phyloP scores from a whole-genome alignment of 2,113 vertebrate genomes.

The Equus quagga region DNA sequence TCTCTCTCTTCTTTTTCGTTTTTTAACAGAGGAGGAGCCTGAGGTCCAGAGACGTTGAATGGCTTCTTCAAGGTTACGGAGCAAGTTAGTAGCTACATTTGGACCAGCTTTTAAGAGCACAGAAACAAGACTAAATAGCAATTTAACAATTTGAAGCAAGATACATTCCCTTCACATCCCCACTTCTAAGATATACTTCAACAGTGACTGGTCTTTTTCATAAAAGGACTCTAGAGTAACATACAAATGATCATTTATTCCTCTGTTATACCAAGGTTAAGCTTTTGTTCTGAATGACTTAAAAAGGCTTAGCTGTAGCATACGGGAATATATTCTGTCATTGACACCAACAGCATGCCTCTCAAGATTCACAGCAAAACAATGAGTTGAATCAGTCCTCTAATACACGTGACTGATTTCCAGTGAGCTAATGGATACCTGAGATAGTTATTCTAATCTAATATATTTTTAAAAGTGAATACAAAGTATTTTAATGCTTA shows the following conservation, averaged over 20 bases:
- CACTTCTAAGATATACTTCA: not conserved
- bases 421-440: slow-evolving; percentile 59
- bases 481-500: slow-evolving; percentile 42
- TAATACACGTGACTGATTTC: slow-evolving; percentile 40
- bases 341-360: not conserved
- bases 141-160: not conserved
- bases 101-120: not conserved
- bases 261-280: not conserved
- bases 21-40: not conserved
- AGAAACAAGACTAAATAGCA: not conserved
- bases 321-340: not conserved
- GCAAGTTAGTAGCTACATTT: not conserved
- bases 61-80: not conserved
- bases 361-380: not conserved
- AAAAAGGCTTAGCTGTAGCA: not conserved
- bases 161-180: not conserved
- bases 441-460: slow-evolving; percentile 53
- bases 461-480: slow-evolving; percentile 32
- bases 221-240: not conserved
- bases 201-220: not conserved
- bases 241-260: not conserved
- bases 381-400: slow-evolving; percentile 17
- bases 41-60: not conserved
- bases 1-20: not conserved
- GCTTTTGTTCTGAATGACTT: slow-evolving; percentile 45